phyloP scores from a whole-genome alignment of 2,113 vertebrate genomes.

The Solea senegalensis region DNA sequence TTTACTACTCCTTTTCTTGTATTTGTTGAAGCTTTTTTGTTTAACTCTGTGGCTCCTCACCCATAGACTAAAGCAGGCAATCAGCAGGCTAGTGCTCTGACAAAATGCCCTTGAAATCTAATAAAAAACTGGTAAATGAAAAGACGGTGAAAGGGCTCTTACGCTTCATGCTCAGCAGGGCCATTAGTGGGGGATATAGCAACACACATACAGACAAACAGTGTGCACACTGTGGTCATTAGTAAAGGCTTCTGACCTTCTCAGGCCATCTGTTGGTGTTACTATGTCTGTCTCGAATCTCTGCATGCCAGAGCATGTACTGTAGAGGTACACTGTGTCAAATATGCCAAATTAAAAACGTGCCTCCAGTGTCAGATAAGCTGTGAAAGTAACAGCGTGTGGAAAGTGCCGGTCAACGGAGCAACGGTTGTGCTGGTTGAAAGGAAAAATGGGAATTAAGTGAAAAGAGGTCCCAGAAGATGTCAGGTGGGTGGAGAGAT shows the following conservation, averaged over 20 bases:
- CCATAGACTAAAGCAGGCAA: constrained; percentile 23
- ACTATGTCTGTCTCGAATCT: constrained; percentile 46
- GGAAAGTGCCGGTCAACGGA: constrained; percentile 10
- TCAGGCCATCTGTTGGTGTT: constrained; percentile 69
- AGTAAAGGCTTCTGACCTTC: constrained; percentile 63
- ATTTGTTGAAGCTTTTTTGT: constrained; percentile 6
- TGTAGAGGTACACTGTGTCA: constrained; percentile 51
- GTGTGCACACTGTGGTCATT: constrained; percentile 47
- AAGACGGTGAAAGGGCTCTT: constrained; percentile 54
- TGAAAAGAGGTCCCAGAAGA: constrained; percentile 17
- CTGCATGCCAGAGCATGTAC: constrained; percentile 54
- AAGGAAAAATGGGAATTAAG: not conserved
- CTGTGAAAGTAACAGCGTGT: constrained; percentile 1
- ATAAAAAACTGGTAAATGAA: constrained; percentile 69
- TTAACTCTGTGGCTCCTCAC: not conserved
- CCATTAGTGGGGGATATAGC: constrained; percentile 42
- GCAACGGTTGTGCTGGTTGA: not conserved
- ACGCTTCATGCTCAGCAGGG: constrained; percentile 57
- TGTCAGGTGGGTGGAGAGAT: constrained; percentile 45
- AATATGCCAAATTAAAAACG: constrained; percentile 48
- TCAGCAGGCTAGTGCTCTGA: constrained; percentile 35
- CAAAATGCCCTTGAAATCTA: constrained; percentile 72
- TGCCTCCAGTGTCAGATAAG: constrained; percentile 4
- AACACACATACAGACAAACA: constrained; percentile 41
- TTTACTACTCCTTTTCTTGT: constrained; percentile 24